A percentile compares a stretch with the other conserved stretches of the same genome.
phyloP scores from a whole-genome alignment of 2,888 invertebrate species.

The Amaurobius ferox region DNA sequence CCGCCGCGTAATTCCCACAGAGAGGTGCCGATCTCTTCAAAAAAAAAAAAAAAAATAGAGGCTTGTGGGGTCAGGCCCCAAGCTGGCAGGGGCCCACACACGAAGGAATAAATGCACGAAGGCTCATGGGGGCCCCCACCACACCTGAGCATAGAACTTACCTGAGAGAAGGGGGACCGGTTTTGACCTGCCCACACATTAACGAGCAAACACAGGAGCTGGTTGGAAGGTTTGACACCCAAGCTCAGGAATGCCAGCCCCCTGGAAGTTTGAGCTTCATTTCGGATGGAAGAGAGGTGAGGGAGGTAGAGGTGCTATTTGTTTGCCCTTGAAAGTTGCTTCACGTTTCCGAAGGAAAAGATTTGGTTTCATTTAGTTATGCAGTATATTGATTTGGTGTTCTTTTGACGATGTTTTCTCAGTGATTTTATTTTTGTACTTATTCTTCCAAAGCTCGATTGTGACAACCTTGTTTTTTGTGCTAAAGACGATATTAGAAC shows the following conservation, averaged over 20 bases:
- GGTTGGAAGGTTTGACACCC: conserved; percentile 47
- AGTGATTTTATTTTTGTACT: too few species aligned
- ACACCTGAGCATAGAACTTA: too few species aligned
- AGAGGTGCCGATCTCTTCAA: conserved; percentile 27
- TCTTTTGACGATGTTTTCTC: too few species aligned
- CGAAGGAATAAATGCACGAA: conserved; percentile 67
- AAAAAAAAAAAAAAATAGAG: conserved; percentile 22
- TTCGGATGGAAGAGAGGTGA: not conserved
- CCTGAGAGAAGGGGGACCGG: conserved; percentile 26
- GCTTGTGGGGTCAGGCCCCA: conserved; percentile 42
- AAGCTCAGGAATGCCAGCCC: conserved; percentile 1
- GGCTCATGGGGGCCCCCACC: conserved; percentile 37
- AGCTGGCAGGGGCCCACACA: conserved; percentile 61
- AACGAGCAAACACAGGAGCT: conserved; percentile 57
- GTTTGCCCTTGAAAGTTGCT: conserved; percentile 14
- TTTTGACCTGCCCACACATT: conserved; percentile 64
- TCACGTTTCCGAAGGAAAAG: not conserved
- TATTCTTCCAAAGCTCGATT: too few species aligned
- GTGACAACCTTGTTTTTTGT: too few species aligned
- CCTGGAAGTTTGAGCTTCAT: not conserved
- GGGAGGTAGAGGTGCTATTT: conserved; percentile 1
- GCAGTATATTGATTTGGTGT: not conserved
- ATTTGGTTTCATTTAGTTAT: not conserved
- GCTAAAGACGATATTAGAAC: too few species aligned
- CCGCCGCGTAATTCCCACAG: conserved; percentile 50